These are phyloP conservation scores for Sciurus niger DNA, from an alignment of 2,113 vertebrate species.

Conservation along the genomic window DNA sequence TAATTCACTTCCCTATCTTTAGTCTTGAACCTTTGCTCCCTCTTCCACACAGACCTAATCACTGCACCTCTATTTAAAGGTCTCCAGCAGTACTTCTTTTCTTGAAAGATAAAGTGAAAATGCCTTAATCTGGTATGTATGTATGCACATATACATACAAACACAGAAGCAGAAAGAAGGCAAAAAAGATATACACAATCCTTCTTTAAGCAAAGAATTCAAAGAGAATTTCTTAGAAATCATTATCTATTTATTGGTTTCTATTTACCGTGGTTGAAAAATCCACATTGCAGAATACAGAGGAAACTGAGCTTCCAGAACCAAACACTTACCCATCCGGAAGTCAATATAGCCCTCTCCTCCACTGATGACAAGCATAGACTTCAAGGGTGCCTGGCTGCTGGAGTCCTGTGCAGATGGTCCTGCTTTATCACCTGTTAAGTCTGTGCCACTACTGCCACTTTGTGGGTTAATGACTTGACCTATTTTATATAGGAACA, in stretches of 20 bases:
- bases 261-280: background rate
- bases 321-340: constrained; percentile 94
- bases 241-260: background rate
- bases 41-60: background rate
- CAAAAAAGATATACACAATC: background rate
- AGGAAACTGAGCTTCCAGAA: background rate
- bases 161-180: background rate
- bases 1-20: background rate
- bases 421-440: constrained; percentile 87
- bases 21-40: background rate
- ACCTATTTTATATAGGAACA: constrained; percentile 88
- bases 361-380: constrained; percentile 97
- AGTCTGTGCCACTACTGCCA: constrained; percentile 86
- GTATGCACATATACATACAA: background rate
- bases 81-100: background rate
- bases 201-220: constrained; percentile 20
- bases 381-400: constrained; percentile 90
- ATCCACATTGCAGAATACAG: background rate
- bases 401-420: constrained; percentile 87
- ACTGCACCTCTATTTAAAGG: background rate
- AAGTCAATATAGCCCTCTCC: constrained; percentile 99
- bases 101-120: constrained; percentile 23
- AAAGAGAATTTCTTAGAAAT: constrained; percentile 7
- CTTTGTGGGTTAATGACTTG: constrained; percentile 91
- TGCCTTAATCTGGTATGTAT: background rate